phyloP scores from a whole-genome alignment of 2,113 vertebrate genomes.

The Urocitellus parryii region DNA sequence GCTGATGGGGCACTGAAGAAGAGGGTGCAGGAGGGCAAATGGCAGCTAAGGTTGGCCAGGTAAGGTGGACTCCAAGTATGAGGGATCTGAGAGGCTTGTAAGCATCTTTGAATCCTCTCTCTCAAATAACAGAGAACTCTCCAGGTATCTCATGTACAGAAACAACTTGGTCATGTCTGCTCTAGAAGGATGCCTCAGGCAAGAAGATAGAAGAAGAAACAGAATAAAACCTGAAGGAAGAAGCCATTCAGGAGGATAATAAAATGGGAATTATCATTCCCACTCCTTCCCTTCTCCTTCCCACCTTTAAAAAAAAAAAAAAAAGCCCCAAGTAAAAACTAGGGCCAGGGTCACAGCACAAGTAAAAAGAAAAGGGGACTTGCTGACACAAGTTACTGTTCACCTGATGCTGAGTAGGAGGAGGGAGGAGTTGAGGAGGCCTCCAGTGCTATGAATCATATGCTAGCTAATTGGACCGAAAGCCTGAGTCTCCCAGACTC shows the following conservation, averaged over 20 bases:
- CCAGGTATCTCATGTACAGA: background rate
- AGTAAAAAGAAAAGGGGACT: background rate
- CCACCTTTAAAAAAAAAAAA: background rate
- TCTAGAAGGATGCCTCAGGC: background rate
- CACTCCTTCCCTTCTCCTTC: fast-evolving
- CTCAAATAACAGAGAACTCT: background rate
- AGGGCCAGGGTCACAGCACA: background rate
- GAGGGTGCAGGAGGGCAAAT: background rate
- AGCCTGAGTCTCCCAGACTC: background rate
- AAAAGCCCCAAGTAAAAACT: background rate
- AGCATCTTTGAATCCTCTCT: background rate
- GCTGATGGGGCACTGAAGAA: background rate
- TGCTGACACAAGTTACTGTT: background rate
- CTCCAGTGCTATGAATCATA: background rate
- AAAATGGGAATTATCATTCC: background rate
- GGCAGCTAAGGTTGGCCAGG: background rate
- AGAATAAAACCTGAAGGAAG: background rate
- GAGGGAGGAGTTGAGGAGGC: background rate
- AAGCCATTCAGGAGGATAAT: background rate
- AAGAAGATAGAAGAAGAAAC: background rate
- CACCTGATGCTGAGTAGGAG: background rate
- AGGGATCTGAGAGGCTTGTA: background rate
- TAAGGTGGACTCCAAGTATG: background rate
- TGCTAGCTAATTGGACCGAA: background rate
- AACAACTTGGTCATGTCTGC: background rate